Evolutionary conservation across 2,797 vertebrate genomes (phyloP), one percentile per base, ranked within the genome.

Genomic region (Heteromormyrus szaboi): DNA sequence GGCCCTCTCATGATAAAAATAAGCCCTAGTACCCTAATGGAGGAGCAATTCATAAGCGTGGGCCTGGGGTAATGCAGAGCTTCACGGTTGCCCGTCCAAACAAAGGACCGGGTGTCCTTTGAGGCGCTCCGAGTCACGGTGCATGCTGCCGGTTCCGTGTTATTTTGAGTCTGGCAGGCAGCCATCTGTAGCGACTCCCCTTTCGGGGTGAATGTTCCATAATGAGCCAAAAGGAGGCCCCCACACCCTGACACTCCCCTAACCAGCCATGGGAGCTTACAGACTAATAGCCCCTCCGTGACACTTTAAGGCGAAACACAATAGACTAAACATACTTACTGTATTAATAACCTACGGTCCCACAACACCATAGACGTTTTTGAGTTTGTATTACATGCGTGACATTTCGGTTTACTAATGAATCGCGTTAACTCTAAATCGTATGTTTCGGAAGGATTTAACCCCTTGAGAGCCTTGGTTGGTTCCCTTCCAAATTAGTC

Each of bases 271-370:
- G 14, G 51, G 14, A 54, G 50, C 50, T 29, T 37, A 53, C 7
- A 86, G 85, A 86, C 41, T 54, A 56, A 86, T 86, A 56, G 50
- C 25, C 54, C 22, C 51, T 86, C 85, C 0, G 51, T 54, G 85
- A 50, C 85, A 86, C 29, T 86, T 86, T 86, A 56, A 53, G 53
- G 85, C 12, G 25, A 53, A 86, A 56, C 25, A 37, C 48, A 86
- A 86, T 86, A 56, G 56, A 86, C 51, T 22, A 54, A 79, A 79
- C 29, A 54, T 51, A 86, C 51, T 86, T 86, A 86, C 29, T 86
- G 51, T 56, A 56, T 56, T 86, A 86, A 86, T 86, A 50, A 33
- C 85, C 29, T 37, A 33, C 17, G 14, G 85, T 86, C 85, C 85
- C 51, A 56, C 12, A 41, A 12, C 50, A 56, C 14, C 12, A 53